These are phyloP conservation scores for Dendrocopos noguchii DNA, from an alignment of 2,113 vertebrate genomes.

Conservation along the genomic window DNA sequence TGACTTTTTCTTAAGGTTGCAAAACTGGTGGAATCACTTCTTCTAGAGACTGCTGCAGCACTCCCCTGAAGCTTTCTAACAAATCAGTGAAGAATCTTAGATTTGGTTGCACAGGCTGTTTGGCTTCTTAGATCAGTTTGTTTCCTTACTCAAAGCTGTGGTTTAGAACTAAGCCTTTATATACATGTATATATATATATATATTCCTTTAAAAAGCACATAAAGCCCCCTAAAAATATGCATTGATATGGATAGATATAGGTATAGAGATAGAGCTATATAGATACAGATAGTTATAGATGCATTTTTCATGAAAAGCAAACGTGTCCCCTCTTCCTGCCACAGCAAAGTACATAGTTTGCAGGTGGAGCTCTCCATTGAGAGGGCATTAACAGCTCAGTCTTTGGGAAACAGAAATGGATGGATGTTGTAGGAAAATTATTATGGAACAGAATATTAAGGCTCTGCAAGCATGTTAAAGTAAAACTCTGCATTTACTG, in stretches of 20 bases:
- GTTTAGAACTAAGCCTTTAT: not conserved
- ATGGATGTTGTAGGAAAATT: not conserved
- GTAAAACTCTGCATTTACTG: not conserved
- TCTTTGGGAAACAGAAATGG: not conserved
- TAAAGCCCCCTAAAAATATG: not conserved
- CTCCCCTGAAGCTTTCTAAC: not conserved
- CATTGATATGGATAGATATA: too few species aligned
- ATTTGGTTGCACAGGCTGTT: conserved; percentile 29
- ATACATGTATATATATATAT: not conserved
- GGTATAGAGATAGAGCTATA: too few species aligned
- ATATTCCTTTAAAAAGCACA: not conserved
- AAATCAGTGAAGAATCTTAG: not conserved
- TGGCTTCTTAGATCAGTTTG: conserved; percentile 24
- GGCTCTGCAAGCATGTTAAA: not conserved
- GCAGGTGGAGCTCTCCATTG: not conserved
- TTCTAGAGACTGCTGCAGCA: conserved; percentile 3
- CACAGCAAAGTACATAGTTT: not conserved
- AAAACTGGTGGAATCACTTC: conserved; percentile 37
- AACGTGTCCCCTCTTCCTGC: not conserved
- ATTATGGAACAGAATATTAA: not conserved
- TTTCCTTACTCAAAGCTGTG: not conserved
- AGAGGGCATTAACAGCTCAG: not conserved
- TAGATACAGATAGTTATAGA: too few species aligned
- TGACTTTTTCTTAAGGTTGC: conserved; percentile 15
- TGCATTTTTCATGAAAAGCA: not conserved